phyloP scores from a whole-genome alignment of 2,113 vertebrate genomes.

The Phainopepla nitens region DNA sequence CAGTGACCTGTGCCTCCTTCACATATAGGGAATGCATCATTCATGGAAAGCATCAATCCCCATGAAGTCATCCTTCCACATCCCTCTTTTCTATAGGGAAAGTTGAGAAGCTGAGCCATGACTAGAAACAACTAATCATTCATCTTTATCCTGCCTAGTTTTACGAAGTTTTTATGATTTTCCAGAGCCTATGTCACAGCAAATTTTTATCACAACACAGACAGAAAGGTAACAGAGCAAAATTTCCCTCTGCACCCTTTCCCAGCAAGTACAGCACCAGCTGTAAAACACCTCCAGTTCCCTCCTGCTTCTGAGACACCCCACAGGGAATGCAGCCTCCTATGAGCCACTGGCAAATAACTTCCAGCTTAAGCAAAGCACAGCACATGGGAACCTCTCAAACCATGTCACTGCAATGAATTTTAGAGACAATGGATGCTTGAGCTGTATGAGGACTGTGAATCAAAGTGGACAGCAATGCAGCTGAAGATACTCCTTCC shows the following conservation, averaged over 20 bases:
- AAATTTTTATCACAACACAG: not conserved
- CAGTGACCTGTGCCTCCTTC: not conserved
- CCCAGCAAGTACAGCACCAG: not conserved
- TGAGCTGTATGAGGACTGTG: not conserved
- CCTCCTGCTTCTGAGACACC: not conserved
- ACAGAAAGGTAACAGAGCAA: not conserved
- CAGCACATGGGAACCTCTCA: not conserved
- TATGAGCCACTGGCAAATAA: not conserved
- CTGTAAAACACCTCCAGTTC: not conserved
- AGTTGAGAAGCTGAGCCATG: not conserved
- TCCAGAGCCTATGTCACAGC: not conserved
- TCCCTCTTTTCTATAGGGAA: not conserved
- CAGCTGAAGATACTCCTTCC: not conserved
- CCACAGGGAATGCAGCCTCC: not conserved
- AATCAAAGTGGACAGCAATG: not conserved
- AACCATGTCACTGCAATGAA: not conserved
- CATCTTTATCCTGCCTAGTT: not conserved
- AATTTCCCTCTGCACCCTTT: not conserved
- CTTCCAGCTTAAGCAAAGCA: not conserved
- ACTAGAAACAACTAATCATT: not conserved
- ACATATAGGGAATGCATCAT: rapidly evolving
- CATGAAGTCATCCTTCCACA: not conserved
- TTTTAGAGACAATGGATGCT: not conserved
- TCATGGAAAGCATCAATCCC: not conserved
- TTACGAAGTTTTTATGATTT: not conserved